Evolutionary conservation across 2,888 invertebrate species (phyloP), one percentile per base, ranked within the genome.

Genomic region (Blastobasis adustella): DNA sequence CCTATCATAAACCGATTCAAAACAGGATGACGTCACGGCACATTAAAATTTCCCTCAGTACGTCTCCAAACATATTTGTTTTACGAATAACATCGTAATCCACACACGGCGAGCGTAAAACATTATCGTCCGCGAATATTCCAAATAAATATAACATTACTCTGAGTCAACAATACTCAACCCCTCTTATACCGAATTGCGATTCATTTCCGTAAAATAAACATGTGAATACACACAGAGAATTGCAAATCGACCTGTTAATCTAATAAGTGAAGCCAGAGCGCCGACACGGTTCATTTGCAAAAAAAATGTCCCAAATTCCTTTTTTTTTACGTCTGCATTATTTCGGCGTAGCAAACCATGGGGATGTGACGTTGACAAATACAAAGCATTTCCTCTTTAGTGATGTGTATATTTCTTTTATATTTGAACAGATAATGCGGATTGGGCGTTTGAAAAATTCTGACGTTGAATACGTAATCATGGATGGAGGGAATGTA

Each of bases 191-290:
- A 52, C 66, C 58, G 76, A 80, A 86, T 79, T 73, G 80, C 84
- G 78, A 82, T 84, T 87, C 85, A 87, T 87, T 87, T 87, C 87
- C 87, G 83, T 79, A 79, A 86, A 85, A 86, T 81, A 87, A 86
- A 87, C 87, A 87, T 80, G 76, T 79, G 10, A 10, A 79, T 73
- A 70, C 78, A 84, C 79, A 81, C 75, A 87, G 82, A 72, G 87
- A 88, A 86, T 88, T 85, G 83, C 81, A 87, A 87, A 88, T 86
- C 83, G 84, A 76, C 85, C 84, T 82, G 87, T 82, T 88, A 87
- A 88, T 88, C 87, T 86, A 88, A 88, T 88, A 86, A 85, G 80
- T 76, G 82, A 66, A 70, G 68, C 73, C 72, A 56, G 63, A 66
- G 72, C 78, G 48, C 45, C 61, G 79, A 71, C 76, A 85, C 85